Conservation (phyloP, 2,888 invertebrate genomes). For the Pilophorus perplexus region DNA sequence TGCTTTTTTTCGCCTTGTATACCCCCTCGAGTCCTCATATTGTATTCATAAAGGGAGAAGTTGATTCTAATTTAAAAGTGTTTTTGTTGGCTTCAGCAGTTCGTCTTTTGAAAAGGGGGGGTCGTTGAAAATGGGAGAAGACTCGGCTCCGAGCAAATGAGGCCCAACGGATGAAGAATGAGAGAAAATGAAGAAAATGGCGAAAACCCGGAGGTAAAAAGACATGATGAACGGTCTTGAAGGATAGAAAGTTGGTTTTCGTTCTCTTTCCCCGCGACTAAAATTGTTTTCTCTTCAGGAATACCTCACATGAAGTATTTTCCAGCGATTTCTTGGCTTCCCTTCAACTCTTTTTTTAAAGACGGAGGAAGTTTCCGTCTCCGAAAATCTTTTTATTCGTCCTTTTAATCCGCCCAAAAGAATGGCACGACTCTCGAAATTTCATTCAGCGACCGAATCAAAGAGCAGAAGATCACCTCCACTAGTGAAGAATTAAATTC, state of each 20-base stretch:
- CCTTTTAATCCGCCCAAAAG: too few species aligned
- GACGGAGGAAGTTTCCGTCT: background rate
- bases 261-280: background rate
- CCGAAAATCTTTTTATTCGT: too few species aligned
- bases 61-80: constrained; percentile 37
- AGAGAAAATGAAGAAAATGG: background rate
- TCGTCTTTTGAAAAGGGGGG: background rate
- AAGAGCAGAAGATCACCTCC: too few species aligned
- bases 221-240: background rate
- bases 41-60: constrained; percentile 38
- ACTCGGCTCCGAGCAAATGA: constrained; percentile 24
- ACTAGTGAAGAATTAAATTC: too few species aligned
- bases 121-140: background rate
- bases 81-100: constrained; percentile 32
- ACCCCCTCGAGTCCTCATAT: constrained; percentile 33
- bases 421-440: background rate
- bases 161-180: constrained; percentile 8
- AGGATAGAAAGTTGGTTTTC: background rate
- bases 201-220: background rate
- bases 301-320: background rate
- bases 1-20: background rate
- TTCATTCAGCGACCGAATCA: background rate
- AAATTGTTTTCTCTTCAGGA: background rate
- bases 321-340: background rate
- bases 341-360: background rate